These are phyloP conservation scores for Choloepus didactylus DNA, from an alignment of 2,797 vertebrate species.

Conservation along the genomic window DNA sequence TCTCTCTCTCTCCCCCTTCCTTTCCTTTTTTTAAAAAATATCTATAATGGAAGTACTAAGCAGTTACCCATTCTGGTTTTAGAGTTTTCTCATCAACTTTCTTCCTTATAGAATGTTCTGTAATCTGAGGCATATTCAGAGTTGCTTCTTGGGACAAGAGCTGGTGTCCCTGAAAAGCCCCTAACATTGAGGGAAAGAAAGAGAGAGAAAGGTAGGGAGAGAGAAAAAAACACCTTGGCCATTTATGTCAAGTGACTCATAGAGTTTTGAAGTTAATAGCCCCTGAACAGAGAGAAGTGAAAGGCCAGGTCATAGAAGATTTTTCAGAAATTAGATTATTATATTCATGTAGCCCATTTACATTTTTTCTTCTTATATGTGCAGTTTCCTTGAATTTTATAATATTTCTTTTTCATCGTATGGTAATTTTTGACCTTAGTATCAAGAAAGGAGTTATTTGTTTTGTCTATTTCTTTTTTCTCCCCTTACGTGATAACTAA, in stretches of 20 bases:
- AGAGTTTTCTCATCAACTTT: neutral
- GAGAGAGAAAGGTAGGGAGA: fast-evolving
- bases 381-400: slow-evolving; percentile 29
- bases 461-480: neutral
- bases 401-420: slow-evolving; percentile 23
- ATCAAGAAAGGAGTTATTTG: neutral
- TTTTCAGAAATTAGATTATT: neutral
- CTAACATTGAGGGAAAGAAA: neutral
- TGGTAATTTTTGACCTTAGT: neutral
- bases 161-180: neutral
- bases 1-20: neutral
- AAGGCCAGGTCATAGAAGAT: neutral
- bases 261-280: slow-evolving; percentile 39
- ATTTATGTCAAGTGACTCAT: slow-evolving; percentile 13
- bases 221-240: neutral
- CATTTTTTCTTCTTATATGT: neutral
- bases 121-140: slow-evolving; percentile 12
- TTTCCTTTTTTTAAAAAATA: too few relatives aligned
- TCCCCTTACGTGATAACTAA: neutral
- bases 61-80: neutral
- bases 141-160: neutral
- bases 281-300: neutral
- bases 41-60: neutral
- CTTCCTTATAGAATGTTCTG: neutral
- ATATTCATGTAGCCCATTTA: slow-evolving; percentile 19